These are phyloP conservation scores for Himalopsyche anomala DNA, from an alignment of 2,888 invertebrate genomes.

Conservation along the genomic window DNA sequence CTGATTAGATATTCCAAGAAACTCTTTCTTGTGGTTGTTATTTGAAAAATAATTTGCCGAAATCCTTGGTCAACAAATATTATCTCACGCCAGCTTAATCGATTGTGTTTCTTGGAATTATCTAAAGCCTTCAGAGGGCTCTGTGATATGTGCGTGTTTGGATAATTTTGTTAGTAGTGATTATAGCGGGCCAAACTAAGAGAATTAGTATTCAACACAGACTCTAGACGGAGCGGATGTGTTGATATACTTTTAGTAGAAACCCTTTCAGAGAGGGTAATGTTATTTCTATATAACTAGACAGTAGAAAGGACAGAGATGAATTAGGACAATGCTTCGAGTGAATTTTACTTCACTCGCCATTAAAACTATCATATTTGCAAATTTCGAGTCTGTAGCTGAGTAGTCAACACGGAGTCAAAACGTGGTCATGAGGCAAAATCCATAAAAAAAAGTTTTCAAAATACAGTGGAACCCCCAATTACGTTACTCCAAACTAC, in stretches of 20 bases:
- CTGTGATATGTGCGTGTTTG: constrained; percentile 24
- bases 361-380: too few relatives aligned
- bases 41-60: not conserved
- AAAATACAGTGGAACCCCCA: too few relatives aligned
- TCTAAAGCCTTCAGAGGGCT: constrained; percentile 11
- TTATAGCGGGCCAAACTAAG: constrained; percentile 17
- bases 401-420: too few relatives aligned
- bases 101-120: constrained; percentile 11
- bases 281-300: constrained; percentile 21
- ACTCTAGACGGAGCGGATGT: constrained; percentile 2
- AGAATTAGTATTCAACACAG: constrained; percentile 14
- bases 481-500: too few relatives aligned
- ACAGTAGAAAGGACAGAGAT: not conserved
- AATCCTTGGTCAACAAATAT: constrained; percentile 4
- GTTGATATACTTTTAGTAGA: constrained; percentile 15
- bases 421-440: too few relatives aligned
- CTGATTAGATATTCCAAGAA: too few relatives aligned
- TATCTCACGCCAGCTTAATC: not conserved
- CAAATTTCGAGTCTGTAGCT: too few relatives aligned
- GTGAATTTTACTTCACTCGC: too few relatives aligned
- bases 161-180: constrained; percentile 25
- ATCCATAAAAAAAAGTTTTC: too few relatives aligned
- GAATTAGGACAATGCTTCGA: not conserved
- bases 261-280: constrained; percentile 13
- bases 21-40: too few relatives aligned